Evolutionary conservation across 2,888 invertebrate species (phyloP).

Genomic region (Pollenia labialis): DNA sequence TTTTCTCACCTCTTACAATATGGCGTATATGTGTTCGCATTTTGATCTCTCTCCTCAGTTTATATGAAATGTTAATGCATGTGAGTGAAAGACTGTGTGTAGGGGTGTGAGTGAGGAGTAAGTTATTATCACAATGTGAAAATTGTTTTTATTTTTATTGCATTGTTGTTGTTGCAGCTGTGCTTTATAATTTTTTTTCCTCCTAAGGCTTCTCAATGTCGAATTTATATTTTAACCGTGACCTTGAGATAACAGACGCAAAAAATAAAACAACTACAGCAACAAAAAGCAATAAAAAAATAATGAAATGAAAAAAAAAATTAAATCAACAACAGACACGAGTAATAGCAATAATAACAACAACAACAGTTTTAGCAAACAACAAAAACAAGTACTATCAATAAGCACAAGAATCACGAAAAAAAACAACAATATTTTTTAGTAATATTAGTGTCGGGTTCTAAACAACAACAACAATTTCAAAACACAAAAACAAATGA

Average conservation of each 20-base stretch:
- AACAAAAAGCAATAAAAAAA: conserved; percentile 52
- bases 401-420: conserved; percentile 54
- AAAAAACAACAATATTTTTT: conserved; percentile 44
- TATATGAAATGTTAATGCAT: conserved; percentile 4
- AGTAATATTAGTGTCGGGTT: conserved; percentile 26
- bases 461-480: conserved; percentile 39
- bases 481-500: background rate
- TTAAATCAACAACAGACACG: conserved; percentile 67
- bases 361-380: conserved; percentile 20
- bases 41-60: background rate
- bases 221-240: conserved; percentile 80
- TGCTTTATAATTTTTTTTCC: conserved; percentile 27
- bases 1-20: background rate
- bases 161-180: conserved; percentile 31
- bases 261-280: conserved; percentile 60
- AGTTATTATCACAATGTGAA: conserved; percentile 31
- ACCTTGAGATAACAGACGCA: conserved; percentile 80
- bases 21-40: background rate
- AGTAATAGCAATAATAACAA: conserved; percentile 61
- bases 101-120: conserved; percentile 4
- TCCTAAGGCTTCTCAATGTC: conserved; percentile 74
- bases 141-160: conserved; percentile 27
- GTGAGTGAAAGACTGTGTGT: background rate
- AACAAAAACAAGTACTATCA: conserved; percentile 49
- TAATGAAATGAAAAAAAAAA: conserved; percentile 60